Conservation (phyloP, 2,797 vertebrate genomes). For the Enteromius viviparus region DNA sequence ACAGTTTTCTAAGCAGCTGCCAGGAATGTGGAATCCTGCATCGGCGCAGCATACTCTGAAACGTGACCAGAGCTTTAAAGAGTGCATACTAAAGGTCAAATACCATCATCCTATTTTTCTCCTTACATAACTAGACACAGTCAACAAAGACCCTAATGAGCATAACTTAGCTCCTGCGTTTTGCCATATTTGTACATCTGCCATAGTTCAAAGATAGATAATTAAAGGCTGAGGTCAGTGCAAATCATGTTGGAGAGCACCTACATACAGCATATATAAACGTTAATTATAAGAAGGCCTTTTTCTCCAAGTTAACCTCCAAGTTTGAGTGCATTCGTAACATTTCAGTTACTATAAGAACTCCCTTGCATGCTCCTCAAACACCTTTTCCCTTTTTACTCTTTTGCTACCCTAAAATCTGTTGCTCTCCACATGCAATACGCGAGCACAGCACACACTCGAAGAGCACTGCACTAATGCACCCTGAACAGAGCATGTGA, state of each 20-base stretch:
- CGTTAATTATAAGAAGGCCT: no score
- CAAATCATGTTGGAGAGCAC: background rate
- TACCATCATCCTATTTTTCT: background rate
- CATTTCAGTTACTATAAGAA: background rate
- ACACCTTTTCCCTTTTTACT: background rate
- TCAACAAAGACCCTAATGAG: constrained; percentile 23
- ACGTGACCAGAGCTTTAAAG: constrained; percentile 7
- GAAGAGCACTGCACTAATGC: constrained; percentile 10
- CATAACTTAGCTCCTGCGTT: background rate
- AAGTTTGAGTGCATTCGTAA: background rate
- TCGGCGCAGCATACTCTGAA: background rate
- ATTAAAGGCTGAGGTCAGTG: background rate
- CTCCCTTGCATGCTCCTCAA: background rate
- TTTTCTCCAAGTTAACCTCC: no score
- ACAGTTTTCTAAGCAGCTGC: background rate
- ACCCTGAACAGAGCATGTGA: background rate
- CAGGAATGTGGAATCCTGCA: background rate
- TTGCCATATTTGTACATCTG: background rate
- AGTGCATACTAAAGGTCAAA: constrained; percentile 13
- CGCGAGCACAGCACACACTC: background rate
- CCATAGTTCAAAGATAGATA: background rate
- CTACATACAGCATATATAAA: background rate
- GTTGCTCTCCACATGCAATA: background rate
- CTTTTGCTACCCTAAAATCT: constrained; percentile 16
- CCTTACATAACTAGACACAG: background rate